Evolutionary conservation across 2,888 invertebrate species (phyloP).

Genomic region (Antheraea yamamai): DNA sequence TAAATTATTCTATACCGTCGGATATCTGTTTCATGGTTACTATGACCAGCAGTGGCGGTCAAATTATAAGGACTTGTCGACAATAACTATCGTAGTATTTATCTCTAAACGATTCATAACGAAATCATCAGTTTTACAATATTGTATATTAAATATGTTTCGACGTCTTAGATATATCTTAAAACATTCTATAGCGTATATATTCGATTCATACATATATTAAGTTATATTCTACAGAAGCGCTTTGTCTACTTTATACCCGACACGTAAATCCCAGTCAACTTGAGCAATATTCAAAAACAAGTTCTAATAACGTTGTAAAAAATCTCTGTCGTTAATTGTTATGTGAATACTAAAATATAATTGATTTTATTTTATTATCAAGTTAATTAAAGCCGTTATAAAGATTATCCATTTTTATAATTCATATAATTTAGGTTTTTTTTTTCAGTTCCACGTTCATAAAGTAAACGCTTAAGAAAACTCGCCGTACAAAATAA

Average conservation of each 20-base stretch:
- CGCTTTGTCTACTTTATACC: neutral
- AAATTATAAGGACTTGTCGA: neutral
- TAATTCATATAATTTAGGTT: neutral
- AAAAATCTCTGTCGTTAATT: neutral
- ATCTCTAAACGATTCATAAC: neutral
- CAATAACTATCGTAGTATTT: neutral
- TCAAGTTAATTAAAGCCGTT: neutral
- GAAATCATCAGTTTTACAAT: neutral
- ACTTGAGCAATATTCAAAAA: neutral
- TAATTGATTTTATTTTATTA: constrained; percentile 5
- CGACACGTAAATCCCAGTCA: neutral
- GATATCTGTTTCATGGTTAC: neutral
- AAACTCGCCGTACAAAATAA: neutral
- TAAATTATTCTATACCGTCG: neutral
- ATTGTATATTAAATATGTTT: too few species aligned
- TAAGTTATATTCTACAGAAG: neutral
- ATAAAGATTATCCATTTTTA: neutral
- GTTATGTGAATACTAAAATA: constrained; percentile 6
- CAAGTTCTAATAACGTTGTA: constrained; percentile 1
- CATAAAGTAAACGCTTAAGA: neutral
- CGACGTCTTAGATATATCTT: neutral
- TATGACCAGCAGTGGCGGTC: neutral
- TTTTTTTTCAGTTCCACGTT: neutral
- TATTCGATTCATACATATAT: neutral
- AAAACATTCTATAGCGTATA: neutral